These are phyloP conservation scores for Drosophila siamana DNA, from an alignment of 2,888 invertebrate species.

Conservation along the genomic window DNA sequence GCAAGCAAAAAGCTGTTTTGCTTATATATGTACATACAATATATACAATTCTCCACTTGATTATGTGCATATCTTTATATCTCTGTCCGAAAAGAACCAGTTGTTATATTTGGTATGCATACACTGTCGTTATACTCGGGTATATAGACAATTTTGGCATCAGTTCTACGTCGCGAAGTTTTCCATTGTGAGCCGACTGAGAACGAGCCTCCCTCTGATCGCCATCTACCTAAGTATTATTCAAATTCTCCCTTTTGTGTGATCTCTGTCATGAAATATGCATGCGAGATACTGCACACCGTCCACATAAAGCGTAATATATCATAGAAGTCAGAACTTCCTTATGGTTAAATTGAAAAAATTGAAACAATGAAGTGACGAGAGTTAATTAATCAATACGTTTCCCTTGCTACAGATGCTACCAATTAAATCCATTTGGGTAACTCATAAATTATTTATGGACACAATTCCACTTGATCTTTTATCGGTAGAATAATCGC, in stretches of 20 bases:
- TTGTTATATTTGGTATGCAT: constrained; percentile 54
- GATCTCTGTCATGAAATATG: constrained; percentile 51
- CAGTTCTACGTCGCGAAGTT: constrained; percentile 18
- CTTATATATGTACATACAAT: not conserved
- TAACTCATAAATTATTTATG: constrained; percentile 6
- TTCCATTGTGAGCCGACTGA: constrained; percentile 28
- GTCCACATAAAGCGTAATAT: constrained; percentile 40
- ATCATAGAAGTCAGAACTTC: constrained; percentile 34
- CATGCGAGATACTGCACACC: constrained; percentile 29
- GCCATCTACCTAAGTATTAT: constrained; percentile 15
- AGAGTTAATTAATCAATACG: constrained; percentile 15
- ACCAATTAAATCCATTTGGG: not conserved
- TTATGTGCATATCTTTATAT: constrained; percentile 25
- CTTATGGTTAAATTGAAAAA: constrained; percentile 31
- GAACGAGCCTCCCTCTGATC: constrained; percentile 22
- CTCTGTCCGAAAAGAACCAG: constrained; percentile 43
- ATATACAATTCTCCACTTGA: constrained; percentile 18
- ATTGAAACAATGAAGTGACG: constrained; percentile 24
- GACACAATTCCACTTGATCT: not conserved
- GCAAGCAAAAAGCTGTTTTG: constrained; percentile 17
- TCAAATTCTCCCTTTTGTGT: constrained; percentile 24
- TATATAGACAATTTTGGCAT: constrained; percentile 33
- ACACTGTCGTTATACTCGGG: constrained; percentile 24
- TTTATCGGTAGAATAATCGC: constrained; percentile 11
- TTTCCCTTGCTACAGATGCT: constrained; percentile 6